These are phyloP conservation scores for Vollenhovia emeryi DNA, from an alignment of 1,140 invertebrate species.

Conservation along the genomic window DNA sequence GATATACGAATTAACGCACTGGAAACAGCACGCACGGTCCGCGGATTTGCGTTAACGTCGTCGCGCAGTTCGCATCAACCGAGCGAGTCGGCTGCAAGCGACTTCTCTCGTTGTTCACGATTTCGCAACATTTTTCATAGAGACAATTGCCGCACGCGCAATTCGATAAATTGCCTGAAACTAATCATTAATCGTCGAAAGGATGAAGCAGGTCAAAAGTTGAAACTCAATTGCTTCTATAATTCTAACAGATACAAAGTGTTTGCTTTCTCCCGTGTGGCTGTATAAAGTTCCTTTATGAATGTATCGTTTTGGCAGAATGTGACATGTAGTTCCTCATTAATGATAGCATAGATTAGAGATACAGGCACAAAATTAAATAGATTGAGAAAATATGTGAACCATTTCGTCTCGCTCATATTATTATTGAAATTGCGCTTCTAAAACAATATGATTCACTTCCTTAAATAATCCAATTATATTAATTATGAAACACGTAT, in stretches of 20 bases:
- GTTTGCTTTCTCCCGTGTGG: neutral
- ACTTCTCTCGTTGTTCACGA: neutral
- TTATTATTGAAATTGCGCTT: neutral
- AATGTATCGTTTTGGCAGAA: neutral
- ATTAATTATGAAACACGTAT: conserved; percentile 6
- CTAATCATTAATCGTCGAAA: neutral
- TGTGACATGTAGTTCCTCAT: neutral
- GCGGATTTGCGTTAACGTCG: conserved; percentile 59
- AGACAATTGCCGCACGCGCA: neutral
- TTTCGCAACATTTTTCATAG: conserved; percentile 29
- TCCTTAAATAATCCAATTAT: neutral
- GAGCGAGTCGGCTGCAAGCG: conserved; percentile 32
- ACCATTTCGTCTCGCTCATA: neutral
- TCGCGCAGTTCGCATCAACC: conserved; percentile 27
- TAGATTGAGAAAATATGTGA: neutral
- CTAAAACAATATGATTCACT: neutral
- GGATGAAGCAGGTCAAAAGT: neutral
- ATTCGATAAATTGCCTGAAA: conserved; percentile 3
- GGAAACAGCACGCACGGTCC: conserved; percentile 60
- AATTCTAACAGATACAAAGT: neutral
- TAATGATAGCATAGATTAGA: neutral
- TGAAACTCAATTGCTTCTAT: neutral
- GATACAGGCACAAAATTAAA: neutral
- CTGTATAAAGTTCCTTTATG: neutral
- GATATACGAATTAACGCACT: conserved; percentile 67